Evolutionary conservation across 2,113 vertebrate species (phyloP).

Genomic region (Ctenodactylus gundi): DNA sequence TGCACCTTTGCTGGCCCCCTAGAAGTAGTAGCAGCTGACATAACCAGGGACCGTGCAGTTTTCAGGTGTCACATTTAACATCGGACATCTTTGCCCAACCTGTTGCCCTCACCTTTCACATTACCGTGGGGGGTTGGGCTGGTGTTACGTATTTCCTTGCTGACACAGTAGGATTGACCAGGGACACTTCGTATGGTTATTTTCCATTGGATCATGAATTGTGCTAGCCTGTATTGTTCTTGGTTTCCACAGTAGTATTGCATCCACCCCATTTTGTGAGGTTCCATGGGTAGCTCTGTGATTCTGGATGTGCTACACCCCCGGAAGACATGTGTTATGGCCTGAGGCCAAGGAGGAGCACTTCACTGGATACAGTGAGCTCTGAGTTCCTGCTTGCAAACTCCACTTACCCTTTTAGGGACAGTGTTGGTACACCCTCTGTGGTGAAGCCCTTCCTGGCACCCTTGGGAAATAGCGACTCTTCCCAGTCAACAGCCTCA

Average conservation of each 20-base stretch:
- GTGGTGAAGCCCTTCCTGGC: not conserved
- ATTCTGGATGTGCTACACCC: not conserved
- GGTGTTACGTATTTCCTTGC: not conserved
- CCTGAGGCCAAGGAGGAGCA: not conserved
- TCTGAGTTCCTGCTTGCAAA: not conserved
- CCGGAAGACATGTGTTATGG: not conserved
- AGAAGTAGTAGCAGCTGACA: not conserved
- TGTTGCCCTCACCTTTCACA: not conserved
- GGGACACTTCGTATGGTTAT: not conserved
- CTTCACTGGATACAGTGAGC: not conserved
- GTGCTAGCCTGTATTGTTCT: not conserved
- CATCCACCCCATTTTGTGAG: not conserved
- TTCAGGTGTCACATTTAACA: not conserved
- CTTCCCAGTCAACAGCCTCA: not conserved
- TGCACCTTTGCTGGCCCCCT: not conserved
- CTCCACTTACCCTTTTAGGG: not conserved
- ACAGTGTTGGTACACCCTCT: not conserved
- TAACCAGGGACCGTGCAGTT: not conserved
- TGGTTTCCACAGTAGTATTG: not conserved
- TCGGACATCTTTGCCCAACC: not conserved
- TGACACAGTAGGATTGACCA: not conserved
- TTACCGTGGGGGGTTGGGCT: not conserved
- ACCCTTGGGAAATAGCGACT: not conserved
- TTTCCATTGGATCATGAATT: not conserved
- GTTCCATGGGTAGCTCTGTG: not conserved